Evolutionary conservation across 2,113 vertebrate species (phyloP), one percentile per base, ranked within the genome.

Genomic region (Prionailurus viverrinus): DNA sequence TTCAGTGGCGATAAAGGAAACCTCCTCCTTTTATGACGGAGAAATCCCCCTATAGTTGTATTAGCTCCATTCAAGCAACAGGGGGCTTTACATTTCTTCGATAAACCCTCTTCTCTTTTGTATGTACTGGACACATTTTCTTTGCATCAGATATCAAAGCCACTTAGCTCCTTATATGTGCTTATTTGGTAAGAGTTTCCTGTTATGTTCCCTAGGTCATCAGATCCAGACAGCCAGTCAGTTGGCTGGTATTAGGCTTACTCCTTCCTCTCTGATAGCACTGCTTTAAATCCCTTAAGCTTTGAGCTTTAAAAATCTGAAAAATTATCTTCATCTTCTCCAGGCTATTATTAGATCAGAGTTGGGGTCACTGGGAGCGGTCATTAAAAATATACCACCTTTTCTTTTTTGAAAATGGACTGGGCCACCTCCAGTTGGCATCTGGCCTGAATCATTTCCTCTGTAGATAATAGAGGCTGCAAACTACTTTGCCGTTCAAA

Each of bases 401-500:
- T 95, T 81, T 90, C 69, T 74, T 41, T 65, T 27, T 81, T 80
- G 61, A 13, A 45, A 9, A 31, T 69, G 48, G 31, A 63, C 55
- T 31, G 89, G 58, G 88, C 88, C 90, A 19, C 91, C 89, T 66
- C 65, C 39, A 16, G 1, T 78, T 39, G 55, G 48, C 36, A 51
- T 83, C 66, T 55, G 53, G 14, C 82, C 94, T 39, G 6, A 82
- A 39, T 63, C 48, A 71, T 74, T 88, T 76, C 29, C 61, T n/a
- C 8, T 63, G 7, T 86, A 85, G 16, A 55, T 80, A 94, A 85
- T 31, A n/a, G 55, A 91, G 21, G 14, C 39, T 45, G 8, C 19
- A 84, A 68, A 69, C 53, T 86, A 45, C 83, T 82, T 96, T n/a
- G 76, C 71, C 65, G 7, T 97, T 89, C 92, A 89, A 89, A 94